Conservation (phyloP, 1,140 invertebrate species). For the Papilio machaon region DNA sequence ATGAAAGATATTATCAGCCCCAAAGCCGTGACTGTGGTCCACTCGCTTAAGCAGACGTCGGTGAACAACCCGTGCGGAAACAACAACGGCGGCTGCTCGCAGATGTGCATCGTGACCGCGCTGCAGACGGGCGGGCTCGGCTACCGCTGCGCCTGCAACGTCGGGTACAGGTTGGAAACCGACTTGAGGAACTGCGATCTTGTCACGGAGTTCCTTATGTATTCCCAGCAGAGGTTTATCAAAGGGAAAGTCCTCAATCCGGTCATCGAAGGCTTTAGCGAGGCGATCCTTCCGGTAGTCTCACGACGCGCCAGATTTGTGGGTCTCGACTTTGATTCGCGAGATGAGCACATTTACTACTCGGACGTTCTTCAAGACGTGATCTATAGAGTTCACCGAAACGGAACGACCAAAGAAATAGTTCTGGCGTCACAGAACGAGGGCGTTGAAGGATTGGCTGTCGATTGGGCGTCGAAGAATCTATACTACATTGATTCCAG, state of each 20-base stretch:
- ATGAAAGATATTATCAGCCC: conserved; percentile 91
- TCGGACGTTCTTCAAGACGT: conserved; percentile 98
- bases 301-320: conserved; percentile 96
- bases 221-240: conserved; percentile 98
- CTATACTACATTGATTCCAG: conserved; percentile 99
- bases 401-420: conserved; percentile 94
- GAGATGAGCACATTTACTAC: conserved; percentile 96
- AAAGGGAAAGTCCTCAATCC: conserved; percentile 96
- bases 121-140: conserved; percentile 90
- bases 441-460: conserved; percentile 97
- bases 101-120: conserved; percentile 97
- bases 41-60: conserved; percentile 88
- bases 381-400: conserved; percentile 95
- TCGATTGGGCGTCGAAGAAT: conserved; percentile 99
- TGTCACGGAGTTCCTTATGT: conserved; percentile 96
- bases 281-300: conserved; percentile 95
- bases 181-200: conserved; percentile 93
- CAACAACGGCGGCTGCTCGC: conserved; percentile 95
- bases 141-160: conserved; percentile 96
- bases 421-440: conserved; percentile 98
- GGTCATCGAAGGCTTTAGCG: conserved; percentile 94
- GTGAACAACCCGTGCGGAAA: conserved; percentile 94
- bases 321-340: conserved; percentile 97
- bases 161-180: conserved; percentile 90
- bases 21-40: conserved; percentile 91